phyloP scores from a whole-genome alignment of 2,113 vertebrate genomes.

The Odontesthes bonariensis region DNA sequence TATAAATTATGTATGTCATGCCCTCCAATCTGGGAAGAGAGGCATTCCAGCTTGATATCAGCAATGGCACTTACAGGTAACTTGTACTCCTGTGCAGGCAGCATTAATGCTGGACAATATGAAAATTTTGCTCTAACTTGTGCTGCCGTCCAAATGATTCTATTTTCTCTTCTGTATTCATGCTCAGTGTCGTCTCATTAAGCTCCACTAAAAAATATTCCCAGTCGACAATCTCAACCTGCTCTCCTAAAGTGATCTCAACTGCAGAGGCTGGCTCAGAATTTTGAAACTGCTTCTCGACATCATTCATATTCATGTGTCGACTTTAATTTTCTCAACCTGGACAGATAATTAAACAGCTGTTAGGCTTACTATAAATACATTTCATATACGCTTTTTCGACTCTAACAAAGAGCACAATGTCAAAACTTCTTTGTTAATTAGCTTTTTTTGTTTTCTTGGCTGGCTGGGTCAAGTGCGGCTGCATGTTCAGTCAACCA shows the following conservation, averaged over 20 bases:
- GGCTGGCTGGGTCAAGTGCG: background rate
- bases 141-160: too few relatives aligned
- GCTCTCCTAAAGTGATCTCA: slow-evolving; percentile 24
- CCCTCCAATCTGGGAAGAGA: too few relatives aligned
- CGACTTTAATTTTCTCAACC: slow-evolving; percentile 3
- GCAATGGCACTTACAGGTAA: too few relatives aligned
- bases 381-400: background rate
- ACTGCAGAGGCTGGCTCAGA: background rate
- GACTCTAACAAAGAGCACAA: background rate
- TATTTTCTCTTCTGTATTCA: slow-evolving; percentile 42
- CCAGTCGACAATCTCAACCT: slow-evolving; percentile 26
- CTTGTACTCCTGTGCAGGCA: too few relatives aligned
- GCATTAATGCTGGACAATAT: too few relatives aligned
- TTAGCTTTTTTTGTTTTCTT: background rate
- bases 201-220: slow-evolving; percentile 37
- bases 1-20: too few relatives aligned
- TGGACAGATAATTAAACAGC: background rate
- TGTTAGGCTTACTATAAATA: background rate
- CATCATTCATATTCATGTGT: slow-evolving; percentile 36
- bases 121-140: too few relatives aligned
- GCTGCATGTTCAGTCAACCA: background rate
- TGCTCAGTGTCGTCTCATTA: slow-evolving; percentile 48
- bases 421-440: background rate
- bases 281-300: background rate
- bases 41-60: too few relatives aligned